Percentiles rank a stretch among this genome's conserved stretches.
These are phyloP conservation scores for Drosophila micromelanica DNA, from an alignment of 1,140 invertebrate genomes.

Conservation along the genomic window DNA sequence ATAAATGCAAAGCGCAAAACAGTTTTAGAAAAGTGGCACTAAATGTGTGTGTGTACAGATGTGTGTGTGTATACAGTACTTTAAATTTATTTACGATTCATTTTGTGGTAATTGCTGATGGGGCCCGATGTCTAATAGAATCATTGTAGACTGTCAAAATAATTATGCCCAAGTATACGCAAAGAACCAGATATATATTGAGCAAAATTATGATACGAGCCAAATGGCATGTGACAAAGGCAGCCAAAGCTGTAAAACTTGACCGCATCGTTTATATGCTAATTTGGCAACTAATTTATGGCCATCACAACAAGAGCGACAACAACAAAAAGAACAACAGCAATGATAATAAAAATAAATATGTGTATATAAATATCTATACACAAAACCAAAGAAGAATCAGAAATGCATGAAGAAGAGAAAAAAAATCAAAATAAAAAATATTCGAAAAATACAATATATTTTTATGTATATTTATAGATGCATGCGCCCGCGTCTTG, in stretches of 20 bases:
- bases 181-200: slow-evolving; percentile 6
- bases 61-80: background rate
- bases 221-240: slow-evolving; percentile 35
- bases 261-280: slow-evolving; percentile 76
- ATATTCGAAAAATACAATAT: slow-evolving; percentile 37
- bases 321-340: slow-evolving; percentile 75
- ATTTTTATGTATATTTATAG: slow-evolving; percentile 58
- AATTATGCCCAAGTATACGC: slow-evolving; percentile 6
- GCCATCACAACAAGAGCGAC: slow-evolving; percentile 78
- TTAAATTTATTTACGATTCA: background rate
- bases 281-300: slow-evolving; percentile 76
- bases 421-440: slow-evolving; percentile 10
- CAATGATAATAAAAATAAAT: slow-evolving; percentile 59
- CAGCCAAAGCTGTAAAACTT: slow-evolving; percentile 59
- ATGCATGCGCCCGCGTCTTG: slow-evolving; percentile 46
- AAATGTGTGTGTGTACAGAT: background rate
- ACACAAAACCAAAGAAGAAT: slow-evolving; percentile 16
- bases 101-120: slow-evolving; percentile 12
- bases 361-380: slow-evolving; percentile 26
- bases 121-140: slow-evolving; percentile 5
- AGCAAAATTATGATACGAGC: slow-evolving; percentile 33
- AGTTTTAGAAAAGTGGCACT: slow-evolving; percentile 7
- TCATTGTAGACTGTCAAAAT: slow-evolving; percentile 7
- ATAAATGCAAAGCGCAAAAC: slow-evolving; percentile 70
- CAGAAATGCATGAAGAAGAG: slow-evolving; percentile 4